Evolutionary conservation across 2,888 invertebrate genomes (phyloP).

Genomic region (Plusia festucae): DNA sequence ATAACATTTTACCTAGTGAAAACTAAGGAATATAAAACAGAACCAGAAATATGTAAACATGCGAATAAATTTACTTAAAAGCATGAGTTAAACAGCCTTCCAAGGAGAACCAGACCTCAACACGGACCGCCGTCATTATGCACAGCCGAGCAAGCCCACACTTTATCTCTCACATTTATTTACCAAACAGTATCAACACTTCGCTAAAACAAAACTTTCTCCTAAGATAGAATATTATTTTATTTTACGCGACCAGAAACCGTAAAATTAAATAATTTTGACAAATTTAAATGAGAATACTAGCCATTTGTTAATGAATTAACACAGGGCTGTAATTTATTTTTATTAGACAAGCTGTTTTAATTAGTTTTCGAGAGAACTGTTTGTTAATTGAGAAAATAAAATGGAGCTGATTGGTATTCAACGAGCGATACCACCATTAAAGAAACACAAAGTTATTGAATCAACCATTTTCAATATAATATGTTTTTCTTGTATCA

Average conservation of each 20-base stretch:
- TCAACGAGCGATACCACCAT: background rate
- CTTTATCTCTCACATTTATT: slow-evolving; percentile 46
- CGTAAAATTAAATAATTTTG: slow-evolving; percentile 26
- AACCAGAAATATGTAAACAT: slow-evolving; percentile 3
- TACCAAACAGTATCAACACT: slow-evolving; percentile 27
- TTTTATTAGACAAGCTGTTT: slow-evolving; percentile 16
- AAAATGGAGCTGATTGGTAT: slow-evolving; percentile 13
- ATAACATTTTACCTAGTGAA: background rate
- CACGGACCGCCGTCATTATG: slow-evolving; percentile 34
- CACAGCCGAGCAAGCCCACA: slow-evolving; percentile 33
- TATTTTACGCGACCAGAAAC: slow-evolving; percentile 12
- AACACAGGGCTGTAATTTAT: slow-evolving; percentile 15
- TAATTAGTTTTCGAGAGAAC: slow-evolving; percentile 16
- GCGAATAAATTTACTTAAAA: slow-evolving; percentile 5
- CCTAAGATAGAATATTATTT: slow-evolving; percentile 35
- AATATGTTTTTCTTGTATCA: no score
- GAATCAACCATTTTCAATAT: slow-evolving; percentile 1
- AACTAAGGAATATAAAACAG: slow-evolving; percentile 1
- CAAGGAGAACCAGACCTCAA: slow-evolving; percentile 13
- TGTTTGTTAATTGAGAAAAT: background rate
- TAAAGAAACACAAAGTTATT: slow-evolving; percentile 9
- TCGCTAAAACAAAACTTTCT: slow-evolving; percentile 29
- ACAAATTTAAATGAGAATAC: slow-evolving; percentile 39
- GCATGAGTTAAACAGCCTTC: slow-evolving; percentile 12
- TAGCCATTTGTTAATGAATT: slow-evolving; percentile 22